Conservation (phyloP, 30 jellyfish, hydroid and myxozoan genomes). For the Turritopsis rubra region DNA sequence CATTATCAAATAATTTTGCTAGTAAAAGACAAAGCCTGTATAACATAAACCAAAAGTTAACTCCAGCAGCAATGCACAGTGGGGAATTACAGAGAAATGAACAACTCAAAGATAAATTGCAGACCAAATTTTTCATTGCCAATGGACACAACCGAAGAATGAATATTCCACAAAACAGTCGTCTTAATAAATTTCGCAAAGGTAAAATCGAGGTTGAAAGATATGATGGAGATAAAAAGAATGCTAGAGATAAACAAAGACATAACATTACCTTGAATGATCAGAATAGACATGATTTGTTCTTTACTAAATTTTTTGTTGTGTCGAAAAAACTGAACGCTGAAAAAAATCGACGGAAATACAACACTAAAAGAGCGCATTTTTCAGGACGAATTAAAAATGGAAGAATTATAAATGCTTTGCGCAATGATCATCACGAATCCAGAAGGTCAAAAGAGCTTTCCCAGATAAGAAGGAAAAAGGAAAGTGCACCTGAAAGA, state of each 20-base stretch:
- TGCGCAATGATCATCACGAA: not conserved
- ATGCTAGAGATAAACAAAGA: too few species aligned
- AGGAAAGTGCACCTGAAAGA: not conserved
- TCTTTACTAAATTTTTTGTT: not conserved
- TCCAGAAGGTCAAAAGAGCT: not conserved
- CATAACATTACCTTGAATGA: not conserved
- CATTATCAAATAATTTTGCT: not conserved
- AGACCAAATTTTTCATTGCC: not conserved
- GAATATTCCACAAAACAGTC: too few species aligned
- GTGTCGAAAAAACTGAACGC: not conserved
- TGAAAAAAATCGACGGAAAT: not conserved
- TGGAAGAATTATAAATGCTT: not conserved
- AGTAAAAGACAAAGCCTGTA: not conserved
- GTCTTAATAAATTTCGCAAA: not conserved
- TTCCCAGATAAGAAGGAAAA: not conserved
- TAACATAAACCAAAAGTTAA: not conserved
- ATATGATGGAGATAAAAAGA: not conserved
- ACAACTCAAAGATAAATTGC: not conserved
- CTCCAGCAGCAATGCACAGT: not conserved
- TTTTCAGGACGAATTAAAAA: not conserved
- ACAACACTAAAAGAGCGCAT: not conserved
- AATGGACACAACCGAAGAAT: too few species aligned
- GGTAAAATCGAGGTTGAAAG: not conserved
- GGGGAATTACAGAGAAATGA: too few species aligned
- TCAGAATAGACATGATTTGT: not conserved